Evolutionary conservation across 1,140 invertebrate species (phyloP).

Genomic region (Caerostris extrusa): DNA sequence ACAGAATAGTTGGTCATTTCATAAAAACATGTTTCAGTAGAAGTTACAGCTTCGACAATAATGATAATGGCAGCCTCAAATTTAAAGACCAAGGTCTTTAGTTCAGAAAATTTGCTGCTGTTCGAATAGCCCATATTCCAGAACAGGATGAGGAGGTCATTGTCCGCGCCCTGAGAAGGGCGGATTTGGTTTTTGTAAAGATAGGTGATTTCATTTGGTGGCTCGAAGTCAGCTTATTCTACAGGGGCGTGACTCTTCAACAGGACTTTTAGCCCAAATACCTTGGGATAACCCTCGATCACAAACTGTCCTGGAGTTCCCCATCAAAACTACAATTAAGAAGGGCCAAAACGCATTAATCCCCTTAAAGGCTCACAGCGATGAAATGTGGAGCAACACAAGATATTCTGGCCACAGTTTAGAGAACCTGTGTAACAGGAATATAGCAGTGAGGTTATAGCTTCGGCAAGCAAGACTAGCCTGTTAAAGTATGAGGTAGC

Average conservation of each 20-base stretch:
- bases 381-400: constrained; percentile 9
- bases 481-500: neutral
- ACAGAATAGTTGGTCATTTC: too few species aligned
- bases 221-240: neutral
- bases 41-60: too few species aligned
- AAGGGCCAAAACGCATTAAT: neutral
- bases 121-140: too few species aligned
- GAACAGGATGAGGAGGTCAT: too few species aligned
- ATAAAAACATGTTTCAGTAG: too few species aligned
- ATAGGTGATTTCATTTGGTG: too few species aligned
- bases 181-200: too few species aligned
- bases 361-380: neutral
- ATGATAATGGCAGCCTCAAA: too few species aligned
- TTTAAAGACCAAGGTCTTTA: too few species aligned
- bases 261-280: neutral
- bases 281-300: neutral
- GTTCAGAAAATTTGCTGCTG: too few species aligned
- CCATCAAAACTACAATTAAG: neutral
- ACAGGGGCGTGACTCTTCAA: neutral
- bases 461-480: neutral
- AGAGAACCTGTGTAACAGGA: neutral
- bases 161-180: too few species aligned
- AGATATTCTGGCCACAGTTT: neutral
- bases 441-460: neutral
- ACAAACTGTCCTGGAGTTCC: neutral